Evolutionary conservation across 2,888 invertebrate genomes (phyloP).

Genomic region (Sarcophaga subvicina): DNA sequence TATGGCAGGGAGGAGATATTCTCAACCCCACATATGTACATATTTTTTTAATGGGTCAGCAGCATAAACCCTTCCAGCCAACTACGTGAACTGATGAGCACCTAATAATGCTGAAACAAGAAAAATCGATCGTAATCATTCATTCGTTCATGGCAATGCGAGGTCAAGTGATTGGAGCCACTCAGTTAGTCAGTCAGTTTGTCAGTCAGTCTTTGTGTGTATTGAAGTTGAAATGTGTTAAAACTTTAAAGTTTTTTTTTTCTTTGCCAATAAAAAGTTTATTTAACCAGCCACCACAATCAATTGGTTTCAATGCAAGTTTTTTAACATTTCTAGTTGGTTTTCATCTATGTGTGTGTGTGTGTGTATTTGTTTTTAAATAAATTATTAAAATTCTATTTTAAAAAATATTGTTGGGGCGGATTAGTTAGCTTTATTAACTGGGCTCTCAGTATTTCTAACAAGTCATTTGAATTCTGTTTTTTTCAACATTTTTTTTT

Average conservation of each 20-base stretch:
- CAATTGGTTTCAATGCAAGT: not conserved
- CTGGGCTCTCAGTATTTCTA: constrained; percentile 56
- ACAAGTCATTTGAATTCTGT: constrained; percentile 36
- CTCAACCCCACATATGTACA: too few relatives aligned
- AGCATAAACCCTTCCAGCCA: not conserved
- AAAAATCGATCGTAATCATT: constrained; percentile 45
- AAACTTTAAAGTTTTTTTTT: not conserved
- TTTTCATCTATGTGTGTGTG: not conserved
- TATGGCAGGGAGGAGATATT: too few relatives aligned
- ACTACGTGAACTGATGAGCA: constrained; percentile 14
- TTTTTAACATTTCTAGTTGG: not conserved
- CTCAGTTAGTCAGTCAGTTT: too few relatives aligned
- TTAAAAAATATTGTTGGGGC: constrained; percentile 53
- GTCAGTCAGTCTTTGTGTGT: too few relatives aligned
- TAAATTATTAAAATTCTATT: constrained; percentile 15
- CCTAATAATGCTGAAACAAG: constrained; percentile 30
- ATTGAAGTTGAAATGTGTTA: too few relatives aligned
- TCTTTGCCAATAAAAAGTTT: not conserved
- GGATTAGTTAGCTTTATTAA: constrained; percentile 63
- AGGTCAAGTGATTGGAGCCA: not conserved
- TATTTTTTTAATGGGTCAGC: too few relatives aligned
- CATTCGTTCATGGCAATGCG: not conserved
- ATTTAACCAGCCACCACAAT: too few relatives aligned
- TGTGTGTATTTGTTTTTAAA: not conserved
- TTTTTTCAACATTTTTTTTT: not conserved